A percentile compares a stretch with the other conserved stretches of the same genome.
phyloP scores from a whole-genome alignment of 2,113 vertebrate species.

The Tapirus terrestris region DNA sequence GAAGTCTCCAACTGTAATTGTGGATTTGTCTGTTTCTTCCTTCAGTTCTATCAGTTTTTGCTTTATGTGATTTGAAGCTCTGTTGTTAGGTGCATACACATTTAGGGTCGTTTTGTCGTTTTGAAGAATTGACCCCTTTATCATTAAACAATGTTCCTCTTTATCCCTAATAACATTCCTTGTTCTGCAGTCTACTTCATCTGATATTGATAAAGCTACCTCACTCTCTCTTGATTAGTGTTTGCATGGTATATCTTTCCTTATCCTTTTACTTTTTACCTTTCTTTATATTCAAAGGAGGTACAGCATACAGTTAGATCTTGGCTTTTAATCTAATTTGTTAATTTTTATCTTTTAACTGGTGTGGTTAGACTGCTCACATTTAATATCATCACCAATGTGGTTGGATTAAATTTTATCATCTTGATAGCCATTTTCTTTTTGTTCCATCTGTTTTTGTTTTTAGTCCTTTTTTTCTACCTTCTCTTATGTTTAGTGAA shows the following conservation, averaged over 20 bases:
- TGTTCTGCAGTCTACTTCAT: background rate
- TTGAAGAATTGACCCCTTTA: background rate
- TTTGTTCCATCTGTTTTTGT: too few species aligned
- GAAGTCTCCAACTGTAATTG: background rate
- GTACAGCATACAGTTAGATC: background rate
- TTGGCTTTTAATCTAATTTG: background rate
- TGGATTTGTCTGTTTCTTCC: background rate
- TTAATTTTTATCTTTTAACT: background rate
- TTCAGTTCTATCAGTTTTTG: background rate
- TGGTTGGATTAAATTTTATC: background rate
- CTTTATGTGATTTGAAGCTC: background rate
- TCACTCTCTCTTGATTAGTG: background rate
- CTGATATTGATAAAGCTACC: background rate
- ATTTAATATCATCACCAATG: background rate
- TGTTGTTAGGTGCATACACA: background rate
- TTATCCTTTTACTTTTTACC: background rate
- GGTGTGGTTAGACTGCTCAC: background rate
- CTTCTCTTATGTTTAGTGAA: background rate
- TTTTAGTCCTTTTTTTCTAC: too few species aligned
- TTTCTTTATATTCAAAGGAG: background rate
- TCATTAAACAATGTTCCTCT: background rate
- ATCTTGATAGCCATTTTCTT: too few species aligned
- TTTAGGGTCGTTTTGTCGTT: background rate
- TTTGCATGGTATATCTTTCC: background rate
- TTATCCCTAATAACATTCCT: background rate